Evolutionary conservation across 2,888 invertebrate species (phyloP).

Genomic region (Nephrotoma appendiculata): DNA sequence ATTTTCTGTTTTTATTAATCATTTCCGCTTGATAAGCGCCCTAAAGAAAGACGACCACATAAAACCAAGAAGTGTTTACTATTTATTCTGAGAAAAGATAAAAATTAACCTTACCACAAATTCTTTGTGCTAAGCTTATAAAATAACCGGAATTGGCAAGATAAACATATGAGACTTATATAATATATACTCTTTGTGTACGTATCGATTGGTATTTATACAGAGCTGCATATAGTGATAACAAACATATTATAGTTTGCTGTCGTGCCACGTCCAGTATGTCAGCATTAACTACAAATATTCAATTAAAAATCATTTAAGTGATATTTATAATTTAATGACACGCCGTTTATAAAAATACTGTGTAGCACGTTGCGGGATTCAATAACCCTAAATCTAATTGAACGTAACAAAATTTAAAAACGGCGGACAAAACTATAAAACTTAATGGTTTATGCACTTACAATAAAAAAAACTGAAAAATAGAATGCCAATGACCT

Average conservation of each 20-base stretch:
- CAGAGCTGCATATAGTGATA: background rate
- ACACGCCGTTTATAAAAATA: background rate
- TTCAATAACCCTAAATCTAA: background rate
- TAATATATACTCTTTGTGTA: background rate
- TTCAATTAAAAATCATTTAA: background rate
- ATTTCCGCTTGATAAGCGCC: background rate
- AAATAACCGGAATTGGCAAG: background rate
- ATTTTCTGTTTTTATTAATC: background rate
- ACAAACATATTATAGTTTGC: background rate
- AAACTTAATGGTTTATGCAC: background rate
- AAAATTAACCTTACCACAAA: background rate
- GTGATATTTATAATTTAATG: background rate
- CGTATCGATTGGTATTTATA: background rate
- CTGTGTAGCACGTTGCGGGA: background rate
- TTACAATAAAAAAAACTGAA: background rate
- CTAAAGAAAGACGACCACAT: background rate
- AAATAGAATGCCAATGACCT: background rate
- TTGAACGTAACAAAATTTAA: background rate
- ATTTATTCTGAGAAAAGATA: background rate
- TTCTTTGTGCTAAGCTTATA: background rate
- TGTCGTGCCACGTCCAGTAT: background rate
- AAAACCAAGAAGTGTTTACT: background rate
- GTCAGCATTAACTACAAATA: background rate
- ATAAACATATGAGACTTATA: background rate
- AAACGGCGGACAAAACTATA: background rate